phyloP scores from a whole-genome alignment of 2,888 invertebrate genomes.

The Eristalis tenax region DNA sequence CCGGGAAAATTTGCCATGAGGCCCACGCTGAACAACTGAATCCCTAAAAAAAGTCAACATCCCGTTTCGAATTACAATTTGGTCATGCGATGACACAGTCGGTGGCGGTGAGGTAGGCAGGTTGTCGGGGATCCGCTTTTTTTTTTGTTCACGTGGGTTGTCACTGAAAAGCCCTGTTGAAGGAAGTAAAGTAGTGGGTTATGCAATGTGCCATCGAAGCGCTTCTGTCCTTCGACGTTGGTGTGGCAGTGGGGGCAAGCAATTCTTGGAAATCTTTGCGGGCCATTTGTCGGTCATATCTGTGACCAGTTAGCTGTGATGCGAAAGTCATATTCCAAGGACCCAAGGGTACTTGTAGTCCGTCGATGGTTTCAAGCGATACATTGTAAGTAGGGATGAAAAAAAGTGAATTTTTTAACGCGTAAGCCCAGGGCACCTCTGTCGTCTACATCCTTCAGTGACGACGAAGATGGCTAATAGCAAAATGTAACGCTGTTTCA shows the following conservation, averaged over 20 bases:
- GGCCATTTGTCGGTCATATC: slow-evolving; percentile 45
- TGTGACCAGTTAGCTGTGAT: slow-evolving; percentile 19
- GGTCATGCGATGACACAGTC: slow-evolving; percentile 59
- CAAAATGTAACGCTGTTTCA: too few species aligned
- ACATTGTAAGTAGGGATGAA: neutral
- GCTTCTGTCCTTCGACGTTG: slow-evolving; percentile 44
- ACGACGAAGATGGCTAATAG: too few species aligned
- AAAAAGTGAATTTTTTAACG: too few species aligned
- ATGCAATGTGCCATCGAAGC: slow-evolving; percentile 30
- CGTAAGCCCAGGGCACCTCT: too few species aligned
- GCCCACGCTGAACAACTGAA: slow-evolving; percentile 48
- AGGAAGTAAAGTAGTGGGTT: slow-evolving; percentile 66
- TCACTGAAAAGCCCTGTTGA: slow-evolving; percentile 39
- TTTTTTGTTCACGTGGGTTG: slow-evolving; percentile 21
- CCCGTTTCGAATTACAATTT: slow-evolving; percentile 69
- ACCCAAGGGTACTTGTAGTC: too few species aligned
- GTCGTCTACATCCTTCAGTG: too few species aligned
- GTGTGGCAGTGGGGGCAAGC: slow-evolving; percentile 20
- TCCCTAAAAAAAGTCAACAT: slow-evolving; percentile 59
- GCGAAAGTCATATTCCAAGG: neutral
- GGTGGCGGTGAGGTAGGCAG: slow-evolving; percentile 4
- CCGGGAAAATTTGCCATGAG: slow-evolving; percentile 59
- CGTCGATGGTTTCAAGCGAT: too few species aligned
- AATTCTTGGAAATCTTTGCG: slow-evolving; percentile 59
- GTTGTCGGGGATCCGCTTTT: neutral